Conservation (phyloP, 2,797 vertebrate species). For the Sebastes melanostomus region DNA sequence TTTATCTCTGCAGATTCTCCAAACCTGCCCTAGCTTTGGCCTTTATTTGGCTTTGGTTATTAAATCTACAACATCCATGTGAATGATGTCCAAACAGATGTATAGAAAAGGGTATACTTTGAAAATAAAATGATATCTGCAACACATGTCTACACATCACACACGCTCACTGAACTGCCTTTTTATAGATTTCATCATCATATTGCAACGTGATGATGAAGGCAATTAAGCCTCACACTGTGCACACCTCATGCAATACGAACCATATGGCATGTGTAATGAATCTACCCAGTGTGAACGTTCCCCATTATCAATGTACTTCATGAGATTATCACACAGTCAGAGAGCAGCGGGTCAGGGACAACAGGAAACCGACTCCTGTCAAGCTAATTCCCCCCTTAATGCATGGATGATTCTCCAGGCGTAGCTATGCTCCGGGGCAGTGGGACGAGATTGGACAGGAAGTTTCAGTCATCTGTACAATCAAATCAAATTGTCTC, state of each 20-base stretch:
- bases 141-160: not conserved
- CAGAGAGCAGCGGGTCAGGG: constrained; percentile 61
- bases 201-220: constrained; percentile 25
- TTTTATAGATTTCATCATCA: constrained; percentile 13
- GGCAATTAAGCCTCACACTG: constrained; percentile 28
- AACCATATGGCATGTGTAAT: constrained; percentile 49
- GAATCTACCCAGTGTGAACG: constrained; percentile 30
- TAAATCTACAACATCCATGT: not conserved
- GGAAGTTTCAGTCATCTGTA: constrained; percentile 74
- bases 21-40: not conserved
- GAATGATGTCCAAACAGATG: not conserved
- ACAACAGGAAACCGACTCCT: constrained; percentile 65
- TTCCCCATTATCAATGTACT: constrained; percentile 29
- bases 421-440: constrained; percentile 54
- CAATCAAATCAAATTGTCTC: constrained; percentile 75
- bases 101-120: not conserved
- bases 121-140: not conserved
- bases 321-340: constrained; percentile 52
- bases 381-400: constrained; percentile 59
- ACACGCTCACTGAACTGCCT: not conserved
- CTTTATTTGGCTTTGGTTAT: not conserved
- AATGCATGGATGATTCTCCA: constrained; percentile 67
- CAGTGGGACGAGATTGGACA: constrained; percentile 59
- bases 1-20: not conserved
- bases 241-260: constrained; percentile 4